Evolutionary conservation across 1,140 invertebrate genomes (phyloP), one percentile per base, ranked within the genome.

Genomic region (Vanessa atalanta): DNA sequence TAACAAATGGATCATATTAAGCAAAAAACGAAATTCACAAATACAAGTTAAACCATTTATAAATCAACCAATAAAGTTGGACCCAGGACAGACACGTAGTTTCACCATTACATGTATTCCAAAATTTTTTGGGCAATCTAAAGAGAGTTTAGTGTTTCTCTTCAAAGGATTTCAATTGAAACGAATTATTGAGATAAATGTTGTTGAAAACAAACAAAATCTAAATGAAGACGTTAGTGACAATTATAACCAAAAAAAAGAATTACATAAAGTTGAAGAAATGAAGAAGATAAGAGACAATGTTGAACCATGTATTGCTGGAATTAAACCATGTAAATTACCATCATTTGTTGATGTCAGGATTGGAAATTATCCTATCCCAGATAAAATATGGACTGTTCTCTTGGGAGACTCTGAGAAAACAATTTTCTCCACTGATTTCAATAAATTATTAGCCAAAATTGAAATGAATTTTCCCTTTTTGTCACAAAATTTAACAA

Each of bases 361-460:
- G 73, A 82, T 94, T 31, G 93, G 92, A 0, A 65, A 82, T 9
- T 96, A 94, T 81, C 86, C 90, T 48, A 90, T 96, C 26, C 96
- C 96, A 4, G 86, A 94, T 15, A 93, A 91, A 64, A 83, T 95
- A 64, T 94, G 94, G 86, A 76, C 93, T 43, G 74, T 88, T 13
- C 84, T 95, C 16, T 78, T 94, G 26, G 87, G 91, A 63, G 83
- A 88, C 65, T 84, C 92, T 0, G 83, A 93, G 31, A 79, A 90
- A 65, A 82, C 83, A 14, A 81, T 91, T 1, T 78, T 77, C 63
- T 77, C 85, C 73, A 65, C 73, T 16, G 83, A 88, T 55, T 92
- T 53, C 77, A 72, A 89, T 51, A 86, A 80, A 82, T 93, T 82
- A 48, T 65, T 85, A 57, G 87, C 87, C 26, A 85, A 70, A 75